A percentile compares a stretch with the other conserved stretches of the same genome.
phyloP scores from a whole-genome alignment of 2,888 invertebrate genomes.

The Phorcus lineatus region DNA sequence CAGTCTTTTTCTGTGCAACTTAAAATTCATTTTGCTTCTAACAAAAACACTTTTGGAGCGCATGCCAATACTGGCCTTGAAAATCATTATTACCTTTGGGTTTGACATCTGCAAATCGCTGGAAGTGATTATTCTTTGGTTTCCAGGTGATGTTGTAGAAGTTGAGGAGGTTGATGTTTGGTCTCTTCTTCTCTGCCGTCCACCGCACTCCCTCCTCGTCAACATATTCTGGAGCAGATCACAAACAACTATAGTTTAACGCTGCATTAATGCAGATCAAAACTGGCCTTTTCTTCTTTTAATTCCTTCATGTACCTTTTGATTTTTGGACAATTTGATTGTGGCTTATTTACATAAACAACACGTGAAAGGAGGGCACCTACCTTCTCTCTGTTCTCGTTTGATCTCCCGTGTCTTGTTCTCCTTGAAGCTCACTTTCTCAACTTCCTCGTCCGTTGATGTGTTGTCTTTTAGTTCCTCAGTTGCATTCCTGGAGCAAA shows the following conservation, averaged over 20 bases:
- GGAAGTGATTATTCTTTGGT: slow-evolving; percentile 85
- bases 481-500: slow-evolving; percentile 63
- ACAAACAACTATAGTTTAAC: neutral
- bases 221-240: slow-evolving; percentile 63
- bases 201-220: slow-evolving; percentile 75
- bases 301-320: too few species aligned
- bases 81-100: slow-evolving; percentile 79
- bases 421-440: slow-evolving; percentile 36
- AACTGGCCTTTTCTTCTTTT: too few species aligned
- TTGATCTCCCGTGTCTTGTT: slow-evolving; percentile 43
- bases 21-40: too few species aligned
- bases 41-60: too few species aligned
- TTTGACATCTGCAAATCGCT: slow-evolving; percentile 87
- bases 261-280: neutral
- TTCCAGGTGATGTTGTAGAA: slow-evolving; percentile 84
- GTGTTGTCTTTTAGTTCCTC: slow-evolving; percentile 68
- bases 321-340: too few species aligned
- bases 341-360: too few species aligned
- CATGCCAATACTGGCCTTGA: neutral
- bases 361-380: slow-evolving; percentile 4
- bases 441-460: slow-evolving; percentile 52
- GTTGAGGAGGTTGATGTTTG: slow-evolving; percentile 79
- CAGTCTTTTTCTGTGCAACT: too few species aligned
- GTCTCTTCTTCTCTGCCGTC: slow-evolving; percentile 73
- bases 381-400: slow-evolving; percentile 51